phyloP scores from a whole-genome alignment of 2,797 vertebrate genomes.

The Triplophysa yarkandensis region DNA sequence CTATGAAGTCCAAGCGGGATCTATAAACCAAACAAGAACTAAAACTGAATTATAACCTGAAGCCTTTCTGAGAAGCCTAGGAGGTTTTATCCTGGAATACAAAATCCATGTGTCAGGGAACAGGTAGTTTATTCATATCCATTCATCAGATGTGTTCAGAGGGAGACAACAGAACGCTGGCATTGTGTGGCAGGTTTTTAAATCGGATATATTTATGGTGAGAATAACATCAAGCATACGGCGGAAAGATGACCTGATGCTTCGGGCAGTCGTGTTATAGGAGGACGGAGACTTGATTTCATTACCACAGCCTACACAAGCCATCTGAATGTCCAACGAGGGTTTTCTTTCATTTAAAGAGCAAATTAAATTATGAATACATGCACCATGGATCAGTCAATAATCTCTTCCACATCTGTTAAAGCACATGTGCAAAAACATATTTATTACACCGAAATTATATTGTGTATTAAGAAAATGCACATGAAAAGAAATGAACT shows the following conservation, averaged over 20 bases:
- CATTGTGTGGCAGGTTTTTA: too few relatives aligned
- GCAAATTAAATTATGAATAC: neutral
- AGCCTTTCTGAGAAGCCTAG: neutral
- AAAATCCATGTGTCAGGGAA: constrained; percentile 1
- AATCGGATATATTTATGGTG: neutral
- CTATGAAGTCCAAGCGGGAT: constrained; percentile 2
- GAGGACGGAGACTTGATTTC: constrained; percentile 26
- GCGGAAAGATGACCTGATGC: neutral
- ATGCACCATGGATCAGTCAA: neutral
- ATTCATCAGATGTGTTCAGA: neutral
- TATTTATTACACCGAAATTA: too few relatives aligned
- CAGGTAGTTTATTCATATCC: neutral
- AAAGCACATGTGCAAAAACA: neutral
- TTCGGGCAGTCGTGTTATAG: constrained; percentile 5
- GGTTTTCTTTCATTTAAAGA: constrained; percentile 18
- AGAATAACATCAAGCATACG: neutral
- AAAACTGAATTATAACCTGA: neutral
- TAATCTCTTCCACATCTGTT: too few relatives aligned
- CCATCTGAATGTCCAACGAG: constrained; percentile 32
- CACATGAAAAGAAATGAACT: too few relatives aligned
- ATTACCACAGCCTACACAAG: constrained; percentile 23
- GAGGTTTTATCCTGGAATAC: neutral
- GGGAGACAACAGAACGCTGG: neutral
- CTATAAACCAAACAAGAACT: constrained; percentile 1
- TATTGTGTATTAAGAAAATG: too few relatives aligned